Conservation (phyloP, 2,888 invertebrate species). For the Synergus itoensis region DNA sequence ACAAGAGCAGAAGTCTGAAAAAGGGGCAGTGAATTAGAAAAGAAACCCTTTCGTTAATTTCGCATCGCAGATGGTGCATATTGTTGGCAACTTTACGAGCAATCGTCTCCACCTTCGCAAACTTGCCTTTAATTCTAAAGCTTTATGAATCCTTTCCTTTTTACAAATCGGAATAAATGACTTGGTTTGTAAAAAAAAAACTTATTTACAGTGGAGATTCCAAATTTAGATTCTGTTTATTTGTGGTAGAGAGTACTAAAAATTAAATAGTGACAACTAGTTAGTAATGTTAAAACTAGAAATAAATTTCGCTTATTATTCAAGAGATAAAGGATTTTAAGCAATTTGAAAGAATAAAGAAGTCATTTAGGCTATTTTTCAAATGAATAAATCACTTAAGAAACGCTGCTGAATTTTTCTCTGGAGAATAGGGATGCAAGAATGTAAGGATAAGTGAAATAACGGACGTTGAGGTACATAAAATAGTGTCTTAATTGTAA, state of each 20-base stretch:
- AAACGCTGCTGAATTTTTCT: not conserved
- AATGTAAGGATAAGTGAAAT: constrained; percentile 40
- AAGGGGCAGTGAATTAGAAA: constrained; percentile 50
- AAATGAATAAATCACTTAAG: not conserved
- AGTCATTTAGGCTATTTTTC: not conserved
- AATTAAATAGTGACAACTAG: not conserved
- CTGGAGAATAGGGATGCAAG: not conserved
- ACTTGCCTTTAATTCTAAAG: constrained; percentile 37
- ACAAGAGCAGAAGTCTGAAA: constrained; percentile 28
- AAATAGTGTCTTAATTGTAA: constrained; percentile 74
- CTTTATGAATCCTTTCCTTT: constrained; percentile 40
- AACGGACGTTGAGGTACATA: constrained; percentile 59
- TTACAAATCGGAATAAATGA: constrained; percentile 48
- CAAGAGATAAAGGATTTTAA: not conserved
- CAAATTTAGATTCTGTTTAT: constrained; percentile 28
- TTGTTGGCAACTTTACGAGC: constrained; percentile 69
- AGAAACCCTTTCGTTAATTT: constrained; percentile 77
- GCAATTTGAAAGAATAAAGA: not conserved
- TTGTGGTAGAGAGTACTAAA: not conserved
- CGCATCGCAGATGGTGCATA: constrained; percentile 73
- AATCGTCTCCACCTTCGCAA: constrained; percentile 50
- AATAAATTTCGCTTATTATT: not conserved
- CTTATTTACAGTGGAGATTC: constrained; percentile 34
- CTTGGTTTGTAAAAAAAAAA: constrained; percentile 46
- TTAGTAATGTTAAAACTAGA: not conserved